Percentiles rank a stretch among this genome's conserved stretches.
These are phyloP conservation scores for Anisognathus igniventris DNA, from an alignment of 2,797 vertebrate genomes.

Conservation along the genomic window DNA sequence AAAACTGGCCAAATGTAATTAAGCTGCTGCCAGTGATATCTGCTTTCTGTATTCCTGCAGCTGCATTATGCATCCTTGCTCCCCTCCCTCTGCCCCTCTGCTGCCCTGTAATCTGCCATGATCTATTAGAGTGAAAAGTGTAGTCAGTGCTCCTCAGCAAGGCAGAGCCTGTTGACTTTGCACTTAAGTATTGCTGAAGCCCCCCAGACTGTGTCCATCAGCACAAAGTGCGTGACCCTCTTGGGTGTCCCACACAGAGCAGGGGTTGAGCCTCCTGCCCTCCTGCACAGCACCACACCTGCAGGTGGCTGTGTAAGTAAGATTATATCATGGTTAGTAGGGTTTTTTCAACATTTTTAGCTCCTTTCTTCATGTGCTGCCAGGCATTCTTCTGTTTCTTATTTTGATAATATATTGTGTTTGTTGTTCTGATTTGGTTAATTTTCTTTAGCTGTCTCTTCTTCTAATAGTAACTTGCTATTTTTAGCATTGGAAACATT, in stretches of 20 bases:
- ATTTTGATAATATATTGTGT: neutral
- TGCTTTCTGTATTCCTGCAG: neutral
- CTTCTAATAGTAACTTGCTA: neutral
- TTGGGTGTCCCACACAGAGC: neutral
- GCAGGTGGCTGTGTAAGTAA: neutral
- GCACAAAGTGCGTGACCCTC: accelerated
- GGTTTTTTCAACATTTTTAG: neutral
- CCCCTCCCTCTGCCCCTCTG: neutral
- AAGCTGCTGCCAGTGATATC: neutral
- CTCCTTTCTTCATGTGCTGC: neutral
- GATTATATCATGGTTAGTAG: neutral
- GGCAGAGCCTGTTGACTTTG: neutral
- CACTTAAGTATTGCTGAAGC: neutral
- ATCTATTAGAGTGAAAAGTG: neutral
- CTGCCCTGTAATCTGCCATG: neutral
- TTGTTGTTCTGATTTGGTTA: neutral
- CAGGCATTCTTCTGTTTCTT: neutral
- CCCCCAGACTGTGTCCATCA: neutral
- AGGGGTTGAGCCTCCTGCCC: neutral
- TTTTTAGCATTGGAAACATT: neutral
- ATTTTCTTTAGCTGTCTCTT: neutral
- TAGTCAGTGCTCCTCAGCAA: neutral
- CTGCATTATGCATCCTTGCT: neutral
- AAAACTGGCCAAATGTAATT: constrained; percentile 10
- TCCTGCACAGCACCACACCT: neutral